A percentile compares a stretch with the other conserved stretches of the same genome.
These are phyloP conservation scores for Cylloceria caligata DNA, from an alignment of 2,888 invertebrate species.

Conservation along the genomic window DNA sequence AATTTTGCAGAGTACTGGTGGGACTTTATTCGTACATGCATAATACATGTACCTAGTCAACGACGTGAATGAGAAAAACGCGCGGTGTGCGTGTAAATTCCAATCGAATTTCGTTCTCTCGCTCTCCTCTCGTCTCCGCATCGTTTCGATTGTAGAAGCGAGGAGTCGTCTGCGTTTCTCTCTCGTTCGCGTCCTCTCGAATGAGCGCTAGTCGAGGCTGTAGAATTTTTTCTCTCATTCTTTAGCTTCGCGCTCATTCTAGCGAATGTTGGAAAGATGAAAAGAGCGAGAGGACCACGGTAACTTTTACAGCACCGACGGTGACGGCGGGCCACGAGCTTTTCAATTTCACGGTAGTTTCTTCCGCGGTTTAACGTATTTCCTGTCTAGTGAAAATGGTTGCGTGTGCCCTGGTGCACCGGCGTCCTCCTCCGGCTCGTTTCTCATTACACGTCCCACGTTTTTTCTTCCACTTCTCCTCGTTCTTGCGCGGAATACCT, in stretches of 20 bases:
- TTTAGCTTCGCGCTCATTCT: conserved; percentile 25
- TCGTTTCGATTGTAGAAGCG: conserved; percentile 43
- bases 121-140: conserved; percentile 24
- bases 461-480: conserved; percentile 31
- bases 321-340: conserved; percentile 53
- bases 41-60: neutral
- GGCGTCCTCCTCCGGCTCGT: conserved; percentile 29
- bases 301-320: conserved; percentile 50
- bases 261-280: conserved; percentile 26
- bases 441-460: conserved; percentile 49
- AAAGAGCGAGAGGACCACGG: conserved; percentile 39
- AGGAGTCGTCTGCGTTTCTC: conserved; percentile 9
- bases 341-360: conserved; percentile 75
- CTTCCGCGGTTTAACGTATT: conserved; percentile 72
- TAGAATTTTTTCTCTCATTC: conserved; percentile 57
- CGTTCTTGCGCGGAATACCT: neutral
- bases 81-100: conserved; percentile 54
- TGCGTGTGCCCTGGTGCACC: conserved; percentile 52
- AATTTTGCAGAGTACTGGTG: conserved; percentile 34
- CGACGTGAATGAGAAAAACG: conserved; percentile 37
- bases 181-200: conserved; percentile 48
- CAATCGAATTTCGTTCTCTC: conserved; percentile 62
- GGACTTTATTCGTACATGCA: conserved; percentile 20
- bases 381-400: conserved; percentile 68
- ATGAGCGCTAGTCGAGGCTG: conserved; percentile 42